These are phyloP conservation scores for Andrena trimmerana DNA, from an alignment of 2,888 invertebrate species.

Conservation along the genomic window DNA sequence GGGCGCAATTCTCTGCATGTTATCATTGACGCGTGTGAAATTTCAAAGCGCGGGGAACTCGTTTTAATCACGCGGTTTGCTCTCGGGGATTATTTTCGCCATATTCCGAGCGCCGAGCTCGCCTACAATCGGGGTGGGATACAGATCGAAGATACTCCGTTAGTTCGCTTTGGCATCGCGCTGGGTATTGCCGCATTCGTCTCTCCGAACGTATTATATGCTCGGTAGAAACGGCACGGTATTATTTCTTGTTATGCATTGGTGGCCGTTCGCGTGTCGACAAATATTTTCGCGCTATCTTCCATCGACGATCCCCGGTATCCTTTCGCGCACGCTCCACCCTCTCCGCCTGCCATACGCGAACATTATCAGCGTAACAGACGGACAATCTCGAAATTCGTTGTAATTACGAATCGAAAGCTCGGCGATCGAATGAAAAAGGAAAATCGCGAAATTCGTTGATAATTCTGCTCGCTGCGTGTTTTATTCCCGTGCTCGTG, in stretches of 20 bases:
- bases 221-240: conserved; percentile 21
- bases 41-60: conserved; percentile 50
- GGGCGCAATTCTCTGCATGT: conserved; percentile 48
- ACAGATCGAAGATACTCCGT: conserved; percentile 50
- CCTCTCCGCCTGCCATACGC: neutral
- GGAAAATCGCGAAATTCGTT: neutral
- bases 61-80: conserved; percentile 57
- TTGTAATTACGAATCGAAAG: neutral
- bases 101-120: conserved; percentile 38
- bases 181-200: conserved; percentile 10
- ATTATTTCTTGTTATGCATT: conserved; percentile 14
- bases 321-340: neutral
- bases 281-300: neutral
- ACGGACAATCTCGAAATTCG: neutral
- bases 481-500: neutral
- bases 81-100: conserved; percentile 67
- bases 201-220: conserved; percentile 38
- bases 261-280: neutral
- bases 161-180: conserved; percentile 11
- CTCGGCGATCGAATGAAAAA: neutral
- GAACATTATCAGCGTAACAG: neutral
- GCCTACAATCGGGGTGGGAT: conserved; percentile 43
- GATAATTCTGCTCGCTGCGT: conserved; percentile 5
- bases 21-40: conserved; percentile 61
- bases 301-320: neutral